phyloP scores from a whole-genome alignment of 2,888 invertebrate genomes.

The Quadroppia sp. region DNA sequence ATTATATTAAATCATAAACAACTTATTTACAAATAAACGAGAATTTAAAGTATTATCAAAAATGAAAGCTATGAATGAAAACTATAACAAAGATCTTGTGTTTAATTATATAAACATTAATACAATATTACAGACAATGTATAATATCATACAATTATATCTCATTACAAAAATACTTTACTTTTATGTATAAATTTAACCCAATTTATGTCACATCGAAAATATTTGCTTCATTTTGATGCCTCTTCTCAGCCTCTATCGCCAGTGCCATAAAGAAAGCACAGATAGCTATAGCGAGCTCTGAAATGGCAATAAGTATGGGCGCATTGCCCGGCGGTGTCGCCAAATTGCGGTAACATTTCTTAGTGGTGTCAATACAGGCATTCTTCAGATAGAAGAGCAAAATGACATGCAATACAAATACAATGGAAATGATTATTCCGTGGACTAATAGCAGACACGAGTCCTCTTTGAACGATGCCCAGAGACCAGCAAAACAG shows the following conservation, averaged over 20 bases:
- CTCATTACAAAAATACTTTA: not conserved
- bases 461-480: slow-evolving; percentile 37
- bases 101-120: too few species aligned
- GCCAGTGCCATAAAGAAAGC: slow-evolving; percentile 40
- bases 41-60: too few species aligned
- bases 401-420: slow-evolving; percentile 33
- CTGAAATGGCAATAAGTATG: slow-evolving; percentile 38
- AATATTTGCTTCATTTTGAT: not conserved
- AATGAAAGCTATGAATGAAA: too few species aligned
- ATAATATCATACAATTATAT: too few species aligned
- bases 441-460: slow-evolving; percentile 39
- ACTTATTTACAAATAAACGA: too few species aligned
- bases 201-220: not conserved
- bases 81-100: too few species aligned
- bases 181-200: too few species aligned
- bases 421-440: slow-evolving; percentile 28
- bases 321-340: slow-evolving; percentile 41
- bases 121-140: too few species aligned
- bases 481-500: slow-evolving; percentile 34
- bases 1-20: too few species aligned
- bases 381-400: slow-evolving; percentile 36
- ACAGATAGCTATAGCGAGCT: slow-evolving; percentile 37
- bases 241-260: slow-evolving; percentile 54
- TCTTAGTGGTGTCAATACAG: slow-evolving; percentile 9
- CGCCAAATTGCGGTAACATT: slow-evolving; percentile 36